phyloP scores from a whole-genome alignment of 2,888 invertebrate species.

The Eupithecia dodoneata region DNA sequence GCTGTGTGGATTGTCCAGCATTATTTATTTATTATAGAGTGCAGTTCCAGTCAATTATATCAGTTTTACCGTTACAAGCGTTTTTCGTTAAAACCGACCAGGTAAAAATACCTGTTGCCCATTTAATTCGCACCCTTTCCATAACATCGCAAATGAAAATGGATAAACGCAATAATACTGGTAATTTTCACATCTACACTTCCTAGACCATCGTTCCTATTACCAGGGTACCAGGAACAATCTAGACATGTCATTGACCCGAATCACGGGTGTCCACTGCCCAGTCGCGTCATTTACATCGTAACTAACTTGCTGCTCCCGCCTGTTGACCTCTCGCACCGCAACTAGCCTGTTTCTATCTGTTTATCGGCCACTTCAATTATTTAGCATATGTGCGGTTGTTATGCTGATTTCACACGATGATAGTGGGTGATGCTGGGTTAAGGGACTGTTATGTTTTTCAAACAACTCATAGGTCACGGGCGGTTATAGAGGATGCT shows the following conservation, averaged over 20 bases:
- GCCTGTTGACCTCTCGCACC: slow-evolving; percentile 71
- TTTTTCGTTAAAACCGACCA: not conserved
- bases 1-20: too few relatives aligned
- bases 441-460: not conserved
- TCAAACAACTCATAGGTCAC: not conserved
- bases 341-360: slow-evolving; percentile 69
- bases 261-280: slow-evolving; percentile 71
- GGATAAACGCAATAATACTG: not conserved
- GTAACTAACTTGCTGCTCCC: slow-evolving; percentile 61
- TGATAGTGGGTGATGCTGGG: not conserved
- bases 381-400: slow-evolving; percentile 40
- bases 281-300: slow-evolving; percentile 59
- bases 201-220: slow-evolving; percentile 19
- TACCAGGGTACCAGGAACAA: slow-evolving; percentile 38
- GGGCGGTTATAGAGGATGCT: not conserved
- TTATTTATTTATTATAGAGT: too few relatives aligned
- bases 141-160: not conserved
- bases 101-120: not conserved
- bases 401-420: slow-evolving; percentile 49
- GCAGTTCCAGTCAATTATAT: not conserved
- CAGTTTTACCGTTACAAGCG: not conserved
- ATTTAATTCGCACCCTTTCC: not conserved
- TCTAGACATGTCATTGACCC: slow-evolving; percentile 68
- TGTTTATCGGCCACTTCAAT: slow-evolving; percentile 58
- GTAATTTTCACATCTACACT: not conserved